Evolutionary conservation across 2,888 invertebrate genomes (phyloP).

Genomic region (Chrysolina oricalcia): DNA sequence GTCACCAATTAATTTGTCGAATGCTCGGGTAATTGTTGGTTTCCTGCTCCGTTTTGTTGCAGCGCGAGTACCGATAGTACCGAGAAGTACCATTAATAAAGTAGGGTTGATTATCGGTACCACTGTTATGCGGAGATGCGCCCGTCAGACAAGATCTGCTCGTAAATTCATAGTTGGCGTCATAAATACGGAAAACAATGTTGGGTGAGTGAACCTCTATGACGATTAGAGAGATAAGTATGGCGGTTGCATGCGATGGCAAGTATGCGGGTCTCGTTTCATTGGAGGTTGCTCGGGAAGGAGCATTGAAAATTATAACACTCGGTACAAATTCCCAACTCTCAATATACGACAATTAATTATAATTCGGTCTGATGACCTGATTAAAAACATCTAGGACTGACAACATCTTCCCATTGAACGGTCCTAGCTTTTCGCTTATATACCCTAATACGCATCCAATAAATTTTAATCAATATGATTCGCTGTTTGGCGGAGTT

Average conservation of each 20-base stretch:
- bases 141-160: conserved; percentile 61
- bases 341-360: too few species aligned
- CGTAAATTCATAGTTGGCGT: conserved; percentile 61
- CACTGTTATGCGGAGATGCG: conserved; percentile 61
- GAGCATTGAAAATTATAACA: too few species aligned
- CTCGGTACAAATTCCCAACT: too few species aligned
- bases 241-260: neutral
- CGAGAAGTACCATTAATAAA: conserved; percentile 36
- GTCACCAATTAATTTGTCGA: conserved; percentile 69
- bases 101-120: conserved; percentile 64
- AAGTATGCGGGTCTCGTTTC: conserved; percentile 24
- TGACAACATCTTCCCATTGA: too few species aligned
- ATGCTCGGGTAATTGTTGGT: conserved; percentile 66
- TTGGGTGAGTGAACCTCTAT: conserved; percentile 62
- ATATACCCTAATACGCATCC: too few species aligned
- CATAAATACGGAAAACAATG: conserved; percentile 63
- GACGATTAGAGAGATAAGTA: conserved; percentile 31
- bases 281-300: neutral
- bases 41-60: conserved; percentile 62
- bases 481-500: too few species aligned
- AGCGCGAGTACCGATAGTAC: conserved; percentile 15
- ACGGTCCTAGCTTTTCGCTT: too few species aligned
- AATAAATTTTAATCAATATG: too few species aligned
- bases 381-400: too few species aligned
- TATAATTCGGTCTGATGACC: too few species aligned